Base-by-base conservation (phyloP, 1,140 invertebrate genomes). In the Hydropsyche tenuis region DNA sequence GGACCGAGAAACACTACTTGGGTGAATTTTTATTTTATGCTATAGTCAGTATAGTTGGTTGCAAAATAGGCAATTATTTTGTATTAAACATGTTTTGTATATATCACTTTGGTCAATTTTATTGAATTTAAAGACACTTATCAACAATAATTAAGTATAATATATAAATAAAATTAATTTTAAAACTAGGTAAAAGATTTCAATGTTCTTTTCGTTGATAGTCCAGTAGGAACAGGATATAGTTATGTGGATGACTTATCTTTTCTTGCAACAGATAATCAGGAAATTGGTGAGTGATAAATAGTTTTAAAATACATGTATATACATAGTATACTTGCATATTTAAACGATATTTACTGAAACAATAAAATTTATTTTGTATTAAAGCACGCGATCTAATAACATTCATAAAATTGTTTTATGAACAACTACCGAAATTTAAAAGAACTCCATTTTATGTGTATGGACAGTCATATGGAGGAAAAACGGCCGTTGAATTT, bases 401-500 rank as follows among this genome's bases (percentile, higher is more conserved):
- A 0, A 85, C 86, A 45, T 83, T 94, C 7, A 86, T 95, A 78
- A 86, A 84, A 79, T 84, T 85, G 1, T 91, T 95, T 77, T 88
- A 90, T 46, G 78, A 85, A n/a, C 79, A 83, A 37, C 79, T 90
- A 75, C 88, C 91, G 0, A 85, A 91, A 76, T 94, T 94, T 79
- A 85, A 89, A 78, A 84, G 80, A 3, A 87, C 90, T 1, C 91
- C 93, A 0, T 85, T 94, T 14, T 96, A 94, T 77, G 94, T 96
- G 48, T 92, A 92, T 74, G 91, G 90, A 22, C 93, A 96, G 81
- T 95, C 93, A 0, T 96, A 96, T 82, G 94, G 94, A 16, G 94
- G 94, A 0, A 96, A 96, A 85, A 96, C 95, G 92, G 90, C 93
- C 0, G 88, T 91, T 12, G 91, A 93, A 78, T 94, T 96, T 79